Conservation (phyloP, 2,113 vertebrate genomes). For the Acrocephalus kingi region DNA sequence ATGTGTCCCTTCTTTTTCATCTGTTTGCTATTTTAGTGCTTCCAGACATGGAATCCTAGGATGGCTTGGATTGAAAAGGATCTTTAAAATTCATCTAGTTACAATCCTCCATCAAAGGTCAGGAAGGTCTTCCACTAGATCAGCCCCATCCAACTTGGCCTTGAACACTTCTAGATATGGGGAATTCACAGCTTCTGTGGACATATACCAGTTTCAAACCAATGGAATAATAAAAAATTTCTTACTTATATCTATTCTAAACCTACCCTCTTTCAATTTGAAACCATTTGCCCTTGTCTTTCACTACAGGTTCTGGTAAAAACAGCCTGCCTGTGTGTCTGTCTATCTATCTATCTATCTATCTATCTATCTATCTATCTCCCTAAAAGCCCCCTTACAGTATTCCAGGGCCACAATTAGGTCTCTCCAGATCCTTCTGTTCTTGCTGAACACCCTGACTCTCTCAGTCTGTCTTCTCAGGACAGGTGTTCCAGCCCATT, state of each 20-base stretch:
- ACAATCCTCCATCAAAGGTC: neutral
- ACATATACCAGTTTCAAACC: neutral
- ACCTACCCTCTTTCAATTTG: neutral
- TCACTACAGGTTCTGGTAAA: neutral
- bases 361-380: neutral
- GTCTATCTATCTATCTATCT: neutral
- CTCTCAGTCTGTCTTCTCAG: neutral
- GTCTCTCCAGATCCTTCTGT: neutral
- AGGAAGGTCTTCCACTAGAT: neutral
- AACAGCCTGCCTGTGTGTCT: neutral
- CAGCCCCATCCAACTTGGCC: neutral
- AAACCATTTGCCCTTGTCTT: neutral
- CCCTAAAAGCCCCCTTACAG: neutral
- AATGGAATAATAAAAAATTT: fast-evolving
- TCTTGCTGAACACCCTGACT: neutral
- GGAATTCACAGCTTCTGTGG: neutral
- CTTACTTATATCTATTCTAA: neutral
- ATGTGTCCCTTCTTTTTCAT: neutral
- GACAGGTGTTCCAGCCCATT: neutral
- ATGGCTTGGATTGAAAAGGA: neutral
- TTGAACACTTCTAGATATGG: neutral
- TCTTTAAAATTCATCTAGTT: neutral
- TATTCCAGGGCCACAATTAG: neutral
- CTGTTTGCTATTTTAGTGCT: neutral
- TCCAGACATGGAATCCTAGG: neutral